phyloP scores from a whole-genome alignment of 2,113 vertebrate species.

The Hippocampus mohnikei region DNA sequence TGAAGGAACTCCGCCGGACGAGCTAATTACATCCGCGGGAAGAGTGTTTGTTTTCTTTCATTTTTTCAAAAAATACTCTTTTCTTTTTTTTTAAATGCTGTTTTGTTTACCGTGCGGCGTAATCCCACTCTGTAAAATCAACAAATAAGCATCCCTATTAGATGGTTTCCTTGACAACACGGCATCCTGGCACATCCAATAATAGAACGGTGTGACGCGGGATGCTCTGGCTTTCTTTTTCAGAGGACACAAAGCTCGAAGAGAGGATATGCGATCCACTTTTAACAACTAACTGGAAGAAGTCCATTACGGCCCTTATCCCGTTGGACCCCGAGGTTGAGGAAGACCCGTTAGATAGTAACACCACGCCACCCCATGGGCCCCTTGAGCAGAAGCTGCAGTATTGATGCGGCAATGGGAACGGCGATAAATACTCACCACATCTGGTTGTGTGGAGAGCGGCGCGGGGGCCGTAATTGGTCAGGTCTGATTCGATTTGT shows the following conservation, averaged over 20 bases:
- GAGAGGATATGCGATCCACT: constrained; percentile 27
- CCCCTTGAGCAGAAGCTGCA: constrained; percentile 8
- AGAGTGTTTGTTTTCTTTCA: constrained; percentile 2
- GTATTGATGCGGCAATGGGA: constrained; percentile 26
- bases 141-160: constrained; percentile 43
- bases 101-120: constrained; percentile 9
- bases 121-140: constrained; percentile 21
- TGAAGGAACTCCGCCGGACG: constrained; percentile 18
- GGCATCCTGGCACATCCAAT: constrained; percentile 61
- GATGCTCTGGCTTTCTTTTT: constrained; percentile 35
- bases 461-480: constrained; percentile 48
- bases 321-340: constrained; percentile 11
- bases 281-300: constrained; percentile 6
- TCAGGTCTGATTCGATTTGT: constrained; percentile 58
- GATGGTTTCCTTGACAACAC: constrained; percentile 66
- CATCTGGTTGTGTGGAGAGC: constrained; percentile 49
- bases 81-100: too few species aligned
- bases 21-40: constrained; percentile 22
- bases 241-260: constrained; percentile 30
- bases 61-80: neutral
- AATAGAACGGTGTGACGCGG: constrained; percentile 60
- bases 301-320: constrained; percentile 3
- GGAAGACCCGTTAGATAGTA: constrained; percentile 18
- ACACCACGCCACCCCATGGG: neutral
- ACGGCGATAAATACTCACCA: constrained; percentile 39